Conservation (phyloP, 2,113 vertebrate species). For the Lampris incognitus region DNA sequence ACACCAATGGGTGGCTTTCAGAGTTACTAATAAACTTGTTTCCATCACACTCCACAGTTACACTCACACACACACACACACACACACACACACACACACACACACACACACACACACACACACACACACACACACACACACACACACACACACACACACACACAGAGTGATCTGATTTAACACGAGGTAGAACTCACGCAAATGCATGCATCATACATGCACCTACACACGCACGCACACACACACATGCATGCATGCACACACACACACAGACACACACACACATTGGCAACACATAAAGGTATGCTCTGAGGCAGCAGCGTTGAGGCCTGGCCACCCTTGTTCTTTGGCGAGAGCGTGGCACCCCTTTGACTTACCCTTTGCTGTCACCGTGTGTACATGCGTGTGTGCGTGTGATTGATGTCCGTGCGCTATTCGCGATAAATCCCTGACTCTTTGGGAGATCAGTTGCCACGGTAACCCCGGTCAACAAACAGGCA, state of each 20-base stretch:
- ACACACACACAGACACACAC: conserved; percentile 25
- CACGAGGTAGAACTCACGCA: conserved; percentile 36
- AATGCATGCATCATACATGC: conserved; percentile 1
- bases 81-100: too few species aligned
- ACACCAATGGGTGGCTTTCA: conserved; percentile 41
- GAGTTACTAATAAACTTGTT: conserved; percentile 44
- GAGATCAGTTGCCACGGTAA: conserved; percentile 38
- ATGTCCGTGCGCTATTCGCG: neutral
- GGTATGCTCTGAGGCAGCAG: neutral
- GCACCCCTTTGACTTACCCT: neutral
- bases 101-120: neutral
- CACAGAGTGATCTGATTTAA: too few species aligned
- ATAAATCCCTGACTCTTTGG: conserved; percentile 22
- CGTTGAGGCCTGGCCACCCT: conserved; percentile 16
- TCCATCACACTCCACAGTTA: conserved; percentile 33
- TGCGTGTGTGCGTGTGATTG: conserved; percentile 40
- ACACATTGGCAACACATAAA: neutral
- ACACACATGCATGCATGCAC: neutral
- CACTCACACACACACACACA: conserved; percentile 4
- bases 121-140: conserved; percentile 14
- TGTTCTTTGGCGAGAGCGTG: conserved; percentile 42
- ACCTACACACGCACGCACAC: conserved; percentile 15
- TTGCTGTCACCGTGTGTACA: neutral
- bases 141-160: conserved; percentile 1
- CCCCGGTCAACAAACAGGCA: conserved; percentile 52